Evolutionary conservation across 2,113 vertebrate species (phyloP), one percentile per base, ranked within the genome.

Genomic region (Colius striatus): DNA sequence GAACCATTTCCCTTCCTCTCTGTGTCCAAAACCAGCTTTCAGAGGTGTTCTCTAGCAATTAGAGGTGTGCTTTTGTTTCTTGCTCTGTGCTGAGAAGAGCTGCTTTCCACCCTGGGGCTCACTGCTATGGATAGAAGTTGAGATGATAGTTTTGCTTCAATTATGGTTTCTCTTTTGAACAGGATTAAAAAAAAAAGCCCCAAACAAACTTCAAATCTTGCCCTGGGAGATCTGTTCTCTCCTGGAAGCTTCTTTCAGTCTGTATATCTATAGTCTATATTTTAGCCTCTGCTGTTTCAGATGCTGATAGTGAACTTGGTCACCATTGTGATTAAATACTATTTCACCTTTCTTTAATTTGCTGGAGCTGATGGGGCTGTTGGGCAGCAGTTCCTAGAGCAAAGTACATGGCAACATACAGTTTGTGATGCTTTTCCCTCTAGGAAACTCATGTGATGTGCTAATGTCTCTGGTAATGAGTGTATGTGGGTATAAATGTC

Each of bases 1-100:
- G 71, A 30, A 10, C 13, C 0, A 0, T 29, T 53, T 89, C 16
- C 16, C 5, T 70, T 60, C 11, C 32, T 10, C 4, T 7, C 1
- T 30, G 50, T 29, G 16, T 61, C 34, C 9, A 32, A n/a, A 66
- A 72, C 5, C 4, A 1, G 0, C 19, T 60, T 48, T 77, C 27
- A 45, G 36, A 16, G 0, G 0, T 25, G 19, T 14, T 43, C 17
- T 55, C 32, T 25, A 54, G 60, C 27, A 21, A 6, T 58, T 38
- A 29, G 60, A 26, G n/a, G 6, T 54, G 32, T 53, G 30, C 25
- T 90, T 80, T 43, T 21, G 11, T 60, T 38, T 58, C 48, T 47
- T 81, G 47, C 27, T 50, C 58, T n/a, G n/a, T 66, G 67, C 18
- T 58, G 58, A 66, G 43, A 10, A 57, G 50, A 84, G 19, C 47